Evolutionary conservation across 2,888 invertebrate species (phyloP).

Genomic region (Coelogynopora nodosa): DNA sequence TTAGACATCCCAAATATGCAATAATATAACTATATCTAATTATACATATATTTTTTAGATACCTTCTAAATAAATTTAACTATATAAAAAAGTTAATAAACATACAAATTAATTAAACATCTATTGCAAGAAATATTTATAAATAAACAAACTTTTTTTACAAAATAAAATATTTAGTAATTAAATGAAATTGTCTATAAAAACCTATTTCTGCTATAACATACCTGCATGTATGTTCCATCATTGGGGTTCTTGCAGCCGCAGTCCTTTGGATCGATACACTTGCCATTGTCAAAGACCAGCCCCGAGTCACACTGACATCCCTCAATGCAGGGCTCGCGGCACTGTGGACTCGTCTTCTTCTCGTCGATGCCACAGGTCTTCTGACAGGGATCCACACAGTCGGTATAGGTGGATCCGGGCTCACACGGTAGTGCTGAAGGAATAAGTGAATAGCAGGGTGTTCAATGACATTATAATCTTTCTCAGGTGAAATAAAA

Average conservation of each 20-base stretch:
- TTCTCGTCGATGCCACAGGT: slow-evolving; percentile 27
- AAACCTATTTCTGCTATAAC: not conserved
- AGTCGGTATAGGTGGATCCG: slow-evolving; percentile 40
- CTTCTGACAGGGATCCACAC: slow-evolving; percentile 46
- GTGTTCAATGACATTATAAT: too few species aligned
- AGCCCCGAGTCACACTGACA: slow-evolving; percentile 61
- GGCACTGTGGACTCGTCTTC: slow-evolving; percentile 28
- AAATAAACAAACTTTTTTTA: too few species aligned
- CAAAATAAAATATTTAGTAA: too few species aligned
- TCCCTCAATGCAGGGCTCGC: slow-evolving; percentile 37
- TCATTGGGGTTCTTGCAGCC: slow-evolving; percentile 50
- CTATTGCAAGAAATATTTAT: too few species aligned
- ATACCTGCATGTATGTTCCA: slow-evolving; percentile 31
- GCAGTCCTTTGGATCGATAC: slow-evolving; percentile 49
- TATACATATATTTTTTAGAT: not conserved
- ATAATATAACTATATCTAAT: too few species aligned
- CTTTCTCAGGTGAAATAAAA: too few species aligned
- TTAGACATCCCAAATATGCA: too few species aligned
- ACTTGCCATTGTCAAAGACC: slow-evolving; percentile 42
- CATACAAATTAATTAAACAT: too few species aligned
- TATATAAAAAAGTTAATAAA: too few species aligned
- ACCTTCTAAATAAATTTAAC: too few species aligned
- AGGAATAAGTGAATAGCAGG: too few species aligned
- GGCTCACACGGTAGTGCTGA: slow-evolving; percentile 43
- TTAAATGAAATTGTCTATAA: not conserved